Base-by-base conservation (phyloP, 2,888 invertebrate genomes). In the Ectemnius continuus region DNA sequence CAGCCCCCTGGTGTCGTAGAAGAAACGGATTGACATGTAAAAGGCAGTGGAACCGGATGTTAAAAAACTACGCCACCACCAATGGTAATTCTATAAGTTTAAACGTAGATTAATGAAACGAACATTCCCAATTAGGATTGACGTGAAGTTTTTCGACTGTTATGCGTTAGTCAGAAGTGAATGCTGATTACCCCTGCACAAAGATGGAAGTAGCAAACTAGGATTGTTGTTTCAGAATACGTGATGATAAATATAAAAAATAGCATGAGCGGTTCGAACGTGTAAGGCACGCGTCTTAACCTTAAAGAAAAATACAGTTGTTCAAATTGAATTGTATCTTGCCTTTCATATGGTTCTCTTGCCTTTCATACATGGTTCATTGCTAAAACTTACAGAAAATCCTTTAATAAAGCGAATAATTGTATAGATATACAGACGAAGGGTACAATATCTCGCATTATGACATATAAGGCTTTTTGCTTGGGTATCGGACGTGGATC, bases 381-480 rank as follows among this genome's bases (percentile, higher is more conserved):
- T 20, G 23, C 6, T 28, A 16, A 23, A 46, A 72, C 56, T 83
- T 95, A 98, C 99, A 99, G 99, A 73, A 99, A 95, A 73, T 98
- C 98, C 92, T 98, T 99, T 76, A 99, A 94, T 83, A 99, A 99
- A 92, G 99, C 99, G 93, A 99, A 99, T 28, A 99, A 94, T 91
- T 99, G 99, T 86, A 99, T 99, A 92, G 99, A 99, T 91, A 98
- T 98, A 91, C 98, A 98, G 52, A 98, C 99, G 91, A 99, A 99
- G 0, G 99, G 99, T 85, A 99, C 92, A 61, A 99, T 98, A 52
- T 99, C 99, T 6, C 99, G 99, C 99, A 99, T 99, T 62, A 99
- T 93, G 82, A 98, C 96, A 63, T 98, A 99, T 18, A 99, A 99
- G 87, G 99, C 93, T n/a, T 97, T 97, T 92, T 99, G 99, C 87